Percentiles rank a stretch among this genome's conserved stretches.
phyloP scores from a whole-genome alignment of 64 coral and sea anemone species.

The Stichodactyla helianthus region DNA sequence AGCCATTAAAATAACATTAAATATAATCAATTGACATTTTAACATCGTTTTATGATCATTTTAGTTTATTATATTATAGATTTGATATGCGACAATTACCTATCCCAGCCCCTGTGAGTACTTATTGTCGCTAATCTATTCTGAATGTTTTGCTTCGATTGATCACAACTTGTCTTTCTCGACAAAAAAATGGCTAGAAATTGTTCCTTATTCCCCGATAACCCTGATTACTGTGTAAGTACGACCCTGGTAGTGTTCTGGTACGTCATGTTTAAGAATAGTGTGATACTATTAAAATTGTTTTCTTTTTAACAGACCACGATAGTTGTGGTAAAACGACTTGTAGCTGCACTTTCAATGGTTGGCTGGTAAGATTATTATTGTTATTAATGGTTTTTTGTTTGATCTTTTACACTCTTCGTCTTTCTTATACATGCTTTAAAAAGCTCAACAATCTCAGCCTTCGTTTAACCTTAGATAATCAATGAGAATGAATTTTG shows the following conservation, averaged over 20 bases:
- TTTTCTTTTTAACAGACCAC: constrained; percentile 34
- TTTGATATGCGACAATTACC: no score
- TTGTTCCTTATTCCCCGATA: constrained; percentile 60
- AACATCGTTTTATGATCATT: background rate
- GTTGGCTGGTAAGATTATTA: constrained; percentile 42
- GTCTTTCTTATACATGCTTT: background rate
- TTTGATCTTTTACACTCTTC: background rate
- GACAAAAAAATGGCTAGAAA: constrained; percentile 28
- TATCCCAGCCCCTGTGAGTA: constrained; percentile 1
- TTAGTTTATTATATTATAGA: background rate
- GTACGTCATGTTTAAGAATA: background rate
- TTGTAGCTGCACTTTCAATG: constrained; percentile 50
- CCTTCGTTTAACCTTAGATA: no score
- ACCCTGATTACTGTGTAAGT: constrained; percentile 69
- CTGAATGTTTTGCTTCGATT: constrained; percentile 7
- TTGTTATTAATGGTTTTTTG: background rate
- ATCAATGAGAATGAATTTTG: no score
- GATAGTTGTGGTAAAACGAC: constrained; percentile 42
- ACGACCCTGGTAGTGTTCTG: background rate
- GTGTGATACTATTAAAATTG: background rate
- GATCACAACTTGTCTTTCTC: background rate
- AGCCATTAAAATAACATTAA: background rate
- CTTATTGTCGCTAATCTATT: background rate
- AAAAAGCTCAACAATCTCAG: background rate
- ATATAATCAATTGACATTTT: background rate